These are phyloP conservation scores for Protobothrops flavoviridis DNA, from an alignment of 2,113 vertebrate genomes.

Conservation along the genomic window DNA sequence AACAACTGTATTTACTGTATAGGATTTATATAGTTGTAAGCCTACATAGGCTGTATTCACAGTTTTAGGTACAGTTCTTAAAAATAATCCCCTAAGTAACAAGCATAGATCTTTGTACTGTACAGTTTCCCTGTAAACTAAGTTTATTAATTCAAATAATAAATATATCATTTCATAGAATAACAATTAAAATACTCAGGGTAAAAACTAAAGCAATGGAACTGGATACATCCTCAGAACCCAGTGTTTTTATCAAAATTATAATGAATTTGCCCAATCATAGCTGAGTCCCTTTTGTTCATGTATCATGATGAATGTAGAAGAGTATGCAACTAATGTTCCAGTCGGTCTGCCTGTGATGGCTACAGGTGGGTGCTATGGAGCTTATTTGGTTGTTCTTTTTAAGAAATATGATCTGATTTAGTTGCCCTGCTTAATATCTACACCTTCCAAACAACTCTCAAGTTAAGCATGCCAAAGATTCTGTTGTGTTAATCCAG, in stretches of 20 bases:
- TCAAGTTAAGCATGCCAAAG: too few species aligned
- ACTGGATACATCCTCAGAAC: not conserved
- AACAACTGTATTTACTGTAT: not conserved
- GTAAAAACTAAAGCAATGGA: not conserved
- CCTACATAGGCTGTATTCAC: not conserved
- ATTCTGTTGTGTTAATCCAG: too few species aligned
- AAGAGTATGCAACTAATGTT: not conserved
- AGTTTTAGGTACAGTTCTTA: too few species aligned
- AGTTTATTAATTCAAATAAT: not conserved
- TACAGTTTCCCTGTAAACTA: not conserved
- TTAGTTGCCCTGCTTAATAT: too few species aligned
- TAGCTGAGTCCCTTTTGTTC: not conserved
- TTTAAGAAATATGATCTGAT: too few species aligned
- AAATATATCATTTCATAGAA: not conserved
- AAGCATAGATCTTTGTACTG: not conserved
- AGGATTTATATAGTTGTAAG: not conserved
- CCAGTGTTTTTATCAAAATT: not conserved
- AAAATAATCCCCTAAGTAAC: not conserved
- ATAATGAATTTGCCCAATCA: not conserved
- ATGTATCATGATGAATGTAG: not conserved
- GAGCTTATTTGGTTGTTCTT: too few species aligned
- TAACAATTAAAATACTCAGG: not conserved
- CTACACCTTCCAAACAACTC: too few species aligned
- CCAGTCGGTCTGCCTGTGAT: not conserved
- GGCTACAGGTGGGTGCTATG: too few species aligned